Conservation (phyloP, 1,140 invertebrate species). For the Neoseiulus cucumeris region DNA sequence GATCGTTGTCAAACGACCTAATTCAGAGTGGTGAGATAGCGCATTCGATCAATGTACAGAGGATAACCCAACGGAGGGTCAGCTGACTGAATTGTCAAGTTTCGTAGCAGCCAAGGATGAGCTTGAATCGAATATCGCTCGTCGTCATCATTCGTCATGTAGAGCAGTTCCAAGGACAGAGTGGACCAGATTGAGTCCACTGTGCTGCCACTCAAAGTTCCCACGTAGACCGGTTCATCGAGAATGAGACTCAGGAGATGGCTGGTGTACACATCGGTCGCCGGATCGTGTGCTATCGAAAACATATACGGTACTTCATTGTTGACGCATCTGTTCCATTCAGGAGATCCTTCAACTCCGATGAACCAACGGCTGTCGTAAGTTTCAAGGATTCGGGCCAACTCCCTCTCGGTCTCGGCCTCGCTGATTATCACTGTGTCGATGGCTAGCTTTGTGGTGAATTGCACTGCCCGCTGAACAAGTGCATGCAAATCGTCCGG, state of each 20-base stretch:
- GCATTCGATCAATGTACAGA: constrained; percentile 23
- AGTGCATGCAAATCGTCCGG: constrained; percentile 1
- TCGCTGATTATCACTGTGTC: constrained; percentile 31
- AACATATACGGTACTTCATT: constrained; percentile 28
- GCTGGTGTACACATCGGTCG: constrained; percentile 28
- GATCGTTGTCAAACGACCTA: background rate
- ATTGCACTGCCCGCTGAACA: constrained; percentile 22
- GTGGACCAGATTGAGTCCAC: constrained; percentile 34
- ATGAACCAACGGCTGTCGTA: constrained; percentile 32
- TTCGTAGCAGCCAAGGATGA: constrained; percentile 31
- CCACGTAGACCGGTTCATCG: constrained; percentile 27
- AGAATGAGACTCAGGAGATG: constrained; percentile 27
- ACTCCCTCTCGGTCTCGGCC: constrained; percentile 24
- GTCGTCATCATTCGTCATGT: constrained; percentile 37
- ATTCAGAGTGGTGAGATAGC: background rate
- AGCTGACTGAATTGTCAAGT: constrained; percentile 34
- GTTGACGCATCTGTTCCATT: constrained; percentile 29
- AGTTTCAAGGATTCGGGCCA: constrained; percentile 27
- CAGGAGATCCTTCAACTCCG: constrained; percentile 26
- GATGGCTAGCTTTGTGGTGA: constrained; percentile 31
- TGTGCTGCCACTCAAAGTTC: constrained; percentile 28
- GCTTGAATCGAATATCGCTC: constrained; percentile 37
- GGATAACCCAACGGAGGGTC: constrained; percentile 36
- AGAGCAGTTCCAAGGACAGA: constrained; percentile 33
- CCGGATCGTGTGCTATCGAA: constrained; percentile 28